phyloP scores from a whole-genome alignment of 2,888 invertebrate species.

The Drosophila stalkeri region DNA sequence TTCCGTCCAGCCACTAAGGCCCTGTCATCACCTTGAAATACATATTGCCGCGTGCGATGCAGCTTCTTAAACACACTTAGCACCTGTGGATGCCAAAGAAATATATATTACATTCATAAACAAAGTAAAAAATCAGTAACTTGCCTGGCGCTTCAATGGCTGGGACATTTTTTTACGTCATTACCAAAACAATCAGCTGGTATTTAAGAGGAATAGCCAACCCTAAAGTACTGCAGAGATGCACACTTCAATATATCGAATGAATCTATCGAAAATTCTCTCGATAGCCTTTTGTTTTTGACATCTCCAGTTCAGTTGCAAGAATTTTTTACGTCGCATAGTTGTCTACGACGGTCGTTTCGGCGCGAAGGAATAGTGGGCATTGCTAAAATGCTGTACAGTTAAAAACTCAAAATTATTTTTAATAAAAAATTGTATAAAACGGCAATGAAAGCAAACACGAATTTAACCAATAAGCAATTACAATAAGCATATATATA shows the following conservation, averaged over 20 bases:
- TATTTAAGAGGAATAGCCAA: not conserved
- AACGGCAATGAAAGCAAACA: slow-evolving; percentile 20
- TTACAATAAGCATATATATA: slow-evolving; percentile 1
- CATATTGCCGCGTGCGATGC: slow-evolving; percentile 89
- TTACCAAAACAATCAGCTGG: slow-evolving; percentile 15
- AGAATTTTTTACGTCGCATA: slow-evolving; percentile 31
- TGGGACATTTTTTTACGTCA: slow-evolving; percentile 71
- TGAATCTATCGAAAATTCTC: slow-evolving; percentile 1
- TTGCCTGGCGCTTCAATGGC: slow-evolving; percentile 70
- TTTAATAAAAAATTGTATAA: slow-evolving; percentile 10
- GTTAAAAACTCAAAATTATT: slow-evolving; percentile 28
- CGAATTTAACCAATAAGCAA: slow-evolving; percentile 17
- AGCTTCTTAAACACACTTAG: slow-evolving; percentile 89
- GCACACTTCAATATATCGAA: slow-evolving; percentile 24
- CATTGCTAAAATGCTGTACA: slow-evolving; percentile 25
- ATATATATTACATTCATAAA: slow-evolving; percentile 7
- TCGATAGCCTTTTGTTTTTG: slow-evolving; percentile 49
- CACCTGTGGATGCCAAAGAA: slow-evolving; percentile 85
- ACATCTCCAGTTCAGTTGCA: slow-evolving; percentile 46
- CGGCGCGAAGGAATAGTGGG: slow-evolving; percentile 26
- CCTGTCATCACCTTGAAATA: slow-evolving; percentile 89
- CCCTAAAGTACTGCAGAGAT: slow-evolving; percentile 5
- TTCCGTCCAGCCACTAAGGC: slow-evolving; percentile 88
- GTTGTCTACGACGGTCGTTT: slow-evolving; percentile 17
- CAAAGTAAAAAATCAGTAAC: slow-evolving; percentile 9